Conservation (phyloP, 2,888 invertebrate species). For the Parnassius glacialis region DNA sequence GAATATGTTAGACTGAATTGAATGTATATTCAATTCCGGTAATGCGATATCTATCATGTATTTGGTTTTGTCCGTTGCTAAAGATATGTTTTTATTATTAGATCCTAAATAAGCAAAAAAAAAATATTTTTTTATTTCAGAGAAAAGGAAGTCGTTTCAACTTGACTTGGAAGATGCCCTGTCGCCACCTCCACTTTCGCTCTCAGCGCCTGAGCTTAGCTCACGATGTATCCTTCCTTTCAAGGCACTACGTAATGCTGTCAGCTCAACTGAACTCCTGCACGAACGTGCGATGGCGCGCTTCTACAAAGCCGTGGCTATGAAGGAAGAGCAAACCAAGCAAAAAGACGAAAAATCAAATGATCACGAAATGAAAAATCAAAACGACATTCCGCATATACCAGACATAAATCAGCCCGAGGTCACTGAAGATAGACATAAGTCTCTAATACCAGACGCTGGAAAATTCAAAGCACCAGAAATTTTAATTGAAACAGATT, state of each 20-base stretch:
- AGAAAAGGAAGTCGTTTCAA: conserved; percentile 81
- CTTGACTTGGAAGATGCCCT: conserved; percentile 84
- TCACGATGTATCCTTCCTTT: conserved; percentile 69
- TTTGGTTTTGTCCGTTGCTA: too few species aligned
- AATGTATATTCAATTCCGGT: too few species aligned
- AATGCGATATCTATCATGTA: too few species aligned
- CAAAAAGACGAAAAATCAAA: conserved; percentile 43
- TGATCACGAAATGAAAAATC: conserved; percentile 38
- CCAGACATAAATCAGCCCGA: conserved; percentile 36
- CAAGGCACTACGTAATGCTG: conserved; percentile 85
- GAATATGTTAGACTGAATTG: too few species aligned
- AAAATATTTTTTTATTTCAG: conserved; percentile 45
- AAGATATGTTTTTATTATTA: too few species aligned
- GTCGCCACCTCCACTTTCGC: conserved; percentile 89
- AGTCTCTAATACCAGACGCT: conserved; percentile 30
- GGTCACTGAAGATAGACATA: conserved; percentile 15
- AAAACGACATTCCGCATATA: conserved; percentile 63
- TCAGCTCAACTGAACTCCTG: conserved; percentile 90
- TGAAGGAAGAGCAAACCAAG: conserved; percentile 84
- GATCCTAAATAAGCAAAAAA: neutral
- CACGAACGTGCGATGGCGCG: conserved; percentile 91
- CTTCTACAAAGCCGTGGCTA: conserved; percentile 88
- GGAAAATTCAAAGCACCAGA: conserved; percentile 43
- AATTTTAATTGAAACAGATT: conserved; percentile 60
- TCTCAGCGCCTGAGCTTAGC: conserved; percentile 90